Percentiles rank a stretch among this genome's conserved stretches.
These are phyloP conservation scores for Sylvicapra grimmia DNA, from an alignment of 2,113 vertebrate genomes.

Conservation along the genomic window DNA sequence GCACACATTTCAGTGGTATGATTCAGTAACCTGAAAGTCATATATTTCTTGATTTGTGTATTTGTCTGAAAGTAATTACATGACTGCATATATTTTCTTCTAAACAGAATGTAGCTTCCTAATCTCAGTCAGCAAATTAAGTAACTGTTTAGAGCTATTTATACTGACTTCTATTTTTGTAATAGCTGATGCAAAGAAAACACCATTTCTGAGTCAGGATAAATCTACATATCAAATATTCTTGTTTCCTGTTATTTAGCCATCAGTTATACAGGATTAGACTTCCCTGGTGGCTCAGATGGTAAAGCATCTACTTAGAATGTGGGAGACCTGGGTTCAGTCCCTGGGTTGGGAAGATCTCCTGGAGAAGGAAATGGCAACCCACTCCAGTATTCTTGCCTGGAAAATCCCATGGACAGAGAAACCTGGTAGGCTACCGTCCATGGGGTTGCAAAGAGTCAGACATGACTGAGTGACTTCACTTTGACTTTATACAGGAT, in stretches of 20 bases:
- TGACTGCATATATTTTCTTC: not conserved
- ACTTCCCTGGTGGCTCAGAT: too few relatives aligned
- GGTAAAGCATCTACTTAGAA: too few relatives aligned
- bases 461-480: not conserved
- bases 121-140: not conserved
- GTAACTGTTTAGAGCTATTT: not conserved
- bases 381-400: not conserved
- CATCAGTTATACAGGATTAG: not conserved
- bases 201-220: not conserved
- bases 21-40: not conserved
- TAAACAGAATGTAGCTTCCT: not conserved
- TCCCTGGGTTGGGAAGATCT: too few relatives aligned
- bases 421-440: not conserved
- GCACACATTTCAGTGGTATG: not conserved
- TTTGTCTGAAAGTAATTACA: conserved; percentile 7
- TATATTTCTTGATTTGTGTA: not conserved
- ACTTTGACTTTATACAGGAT: not conserved
- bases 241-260: not conserved
- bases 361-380: not conserved
- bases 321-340: too few relatives aligned
- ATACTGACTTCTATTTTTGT: not conserved
- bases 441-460: not conserved
- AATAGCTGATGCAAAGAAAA: not conserved
- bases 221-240: not conserved
- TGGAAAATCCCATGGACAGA: not conserved